A percentile compares a stretch with the other conserved stretches of the same genome.
These are phyloP conservation scores for Calephelis nemesis DNA, from an alignment of 1,140 invertebrate genomes.

Conservation along the genomic window DNA sequence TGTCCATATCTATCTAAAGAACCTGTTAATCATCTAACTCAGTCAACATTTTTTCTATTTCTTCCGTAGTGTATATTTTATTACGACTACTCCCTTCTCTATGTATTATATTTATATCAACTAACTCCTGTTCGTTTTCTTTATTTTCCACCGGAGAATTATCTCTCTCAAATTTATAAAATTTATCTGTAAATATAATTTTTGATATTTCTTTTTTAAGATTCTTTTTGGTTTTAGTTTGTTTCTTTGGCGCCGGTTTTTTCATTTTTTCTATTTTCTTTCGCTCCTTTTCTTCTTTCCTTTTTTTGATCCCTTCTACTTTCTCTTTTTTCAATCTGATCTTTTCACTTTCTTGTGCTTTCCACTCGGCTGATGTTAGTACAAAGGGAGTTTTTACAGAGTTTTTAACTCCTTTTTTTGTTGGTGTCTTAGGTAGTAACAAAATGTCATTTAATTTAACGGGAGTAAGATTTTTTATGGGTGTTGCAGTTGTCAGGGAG, in stretches of 20 bases:
- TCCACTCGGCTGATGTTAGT: slow-evolving; percentile 29
- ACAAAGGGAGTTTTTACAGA: slow-evolving; percentile 27
- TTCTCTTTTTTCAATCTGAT: slow-evolving; percentile 28
- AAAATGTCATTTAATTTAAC: slow-evolving; percentile 26
- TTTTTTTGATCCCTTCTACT: slow-evolving; percentile 29
- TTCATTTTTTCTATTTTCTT: slow-evolving; percentile 26
- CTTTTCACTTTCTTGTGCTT: slow-evolving; percentile 31
- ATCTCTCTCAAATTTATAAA: neutral
- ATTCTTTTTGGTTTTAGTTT: neutral
- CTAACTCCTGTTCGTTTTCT: neutral
- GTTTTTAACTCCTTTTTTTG: slow-evolving; percentile 29
- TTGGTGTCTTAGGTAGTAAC: slow-evolving; percentile 30
- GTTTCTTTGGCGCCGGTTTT: neutral
- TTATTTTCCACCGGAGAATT: neutral
- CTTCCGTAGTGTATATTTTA: neutral
- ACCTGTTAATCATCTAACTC: slow-evolving; percentile 2
- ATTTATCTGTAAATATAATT: neutral
- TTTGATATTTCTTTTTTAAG: neutral
- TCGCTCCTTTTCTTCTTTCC: slow-evolving; percentile 28
- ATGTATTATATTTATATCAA: neutral
- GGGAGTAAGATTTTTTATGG: slow-evolving; percentile 22
- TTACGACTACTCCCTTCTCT: neutral
- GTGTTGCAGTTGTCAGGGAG: slow-evolving; percentile 14
- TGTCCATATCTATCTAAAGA: neutral
- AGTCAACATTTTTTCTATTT: slow-evolving; percentile 1